Evolutionary conservation across 2,113 vertebrate genomes (phyloP).

Genomic region (Elgaria multicarinata): DNA sequence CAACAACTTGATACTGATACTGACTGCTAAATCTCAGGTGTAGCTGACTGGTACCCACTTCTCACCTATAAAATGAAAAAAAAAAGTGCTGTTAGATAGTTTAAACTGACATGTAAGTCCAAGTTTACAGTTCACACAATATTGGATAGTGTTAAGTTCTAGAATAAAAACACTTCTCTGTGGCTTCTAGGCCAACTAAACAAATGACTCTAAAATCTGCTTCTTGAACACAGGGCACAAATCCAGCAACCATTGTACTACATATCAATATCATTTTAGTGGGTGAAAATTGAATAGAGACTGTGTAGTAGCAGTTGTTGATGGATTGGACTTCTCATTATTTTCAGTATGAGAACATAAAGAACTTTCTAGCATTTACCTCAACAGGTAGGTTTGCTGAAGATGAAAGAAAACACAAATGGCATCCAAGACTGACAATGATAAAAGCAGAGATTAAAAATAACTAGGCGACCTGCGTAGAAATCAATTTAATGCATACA

Average conservation of each 20-base stretch:
- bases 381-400: constrained; percentile 32
- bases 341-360: background rate
- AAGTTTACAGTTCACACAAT: constrained; percentile 15
- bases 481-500: constrained; percentile 32
- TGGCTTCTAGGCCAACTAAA: background rate
- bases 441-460: constrained; percentile 21
- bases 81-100: constrained; percentile 2
- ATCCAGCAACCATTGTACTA: background rate
- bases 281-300: background rate
- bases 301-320: background rate
- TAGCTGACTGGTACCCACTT: constrained; percentile 25
- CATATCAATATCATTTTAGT: background rate
- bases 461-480: constrained; percentile 4
- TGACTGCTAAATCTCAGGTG: constrained; percentile 47
- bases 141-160: background rate
- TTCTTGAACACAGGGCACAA: background rate
- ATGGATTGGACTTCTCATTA: background rate
- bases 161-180: constrained; percentile 10
- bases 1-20: constrained; percentile 37
- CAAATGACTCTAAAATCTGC: background rate
- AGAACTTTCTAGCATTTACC: constrained; percentile 10
- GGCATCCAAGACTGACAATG: constrained; percentile 29
- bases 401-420: constrained; percentile 31
- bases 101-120: constrained; percentile 7
- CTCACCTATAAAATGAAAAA: constrained; percentile 21